These are phyloP conservation scores for Cyclargus thomasi DNA, from an alignment of 1,140 invertebrate species.

Conservation along the genomic window DNA sequence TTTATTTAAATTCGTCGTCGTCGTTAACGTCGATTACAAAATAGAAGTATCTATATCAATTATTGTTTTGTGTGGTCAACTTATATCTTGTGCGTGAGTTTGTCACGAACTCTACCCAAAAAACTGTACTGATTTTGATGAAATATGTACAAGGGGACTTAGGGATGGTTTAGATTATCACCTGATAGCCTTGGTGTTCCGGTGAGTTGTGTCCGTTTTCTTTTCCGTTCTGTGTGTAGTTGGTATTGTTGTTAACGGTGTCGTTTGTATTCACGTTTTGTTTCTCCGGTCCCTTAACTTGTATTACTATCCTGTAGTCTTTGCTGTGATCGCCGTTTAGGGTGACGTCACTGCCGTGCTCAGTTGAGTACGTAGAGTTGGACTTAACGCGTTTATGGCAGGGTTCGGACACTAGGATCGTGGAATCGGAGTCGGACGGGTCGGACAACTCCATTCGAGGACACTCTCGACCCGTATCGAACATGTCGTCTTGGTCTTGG, in stretches of 20 bases:
- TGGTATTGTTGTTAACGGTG: slow-evolving; percentile 56
- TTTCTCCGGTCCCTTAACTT: slow-evolving; percentile 85
- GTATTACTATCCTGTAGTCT: slow-evolving; percentile 84
- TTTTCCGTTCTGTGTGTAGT: slow-evolving; percentile 56
- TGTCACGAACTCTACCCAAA: too few species aligned
- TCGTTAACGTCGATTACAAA: too few species aligned
- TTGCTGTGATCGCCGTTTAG: slow-evolving; percentile 78
- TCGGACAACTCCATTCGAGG: slow-evolving; percentile 90
- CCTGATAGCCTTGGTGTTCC: slow-evolving; percentile 66
- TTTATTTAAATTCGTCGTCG: too few species aligned
- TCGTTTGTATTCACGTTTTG: slow-evolving; percentile 46
- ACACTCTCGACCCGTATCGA: slow-evolving; percentile 78
- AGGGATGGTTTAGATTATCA: slow-evolving; percentile 21
- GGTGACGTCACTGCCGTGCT: slow-evolving; percentile 67
- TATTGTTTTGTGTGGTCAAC: too few species aligned
- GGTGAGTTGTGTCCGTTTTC: slow-evolving; percentile 61
- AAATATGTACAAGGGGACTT: too few species aligned
- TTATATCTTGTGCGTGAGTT: too few species aligned
- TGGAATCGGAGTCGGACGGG: slow-evolving; percentile 89
- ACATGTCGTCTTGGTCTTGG: slow-evolving; percentile 81
- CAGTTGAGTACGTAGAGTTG: slow-evolving; percentile 58
- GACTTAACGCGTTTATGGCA: slow-evolving; percentile 79
- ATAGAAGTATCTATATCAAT: too few species aligned
- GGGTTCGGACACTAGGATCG: slow-evolving; percentile 84
- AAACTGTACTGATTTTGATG: too few species aligned